A percentile compares a stretch with the other conserved stretches of the same genome.
Conservation (phyloP, 92 coral and sea anemone genomes). For the Muricea muricata region DNA sequence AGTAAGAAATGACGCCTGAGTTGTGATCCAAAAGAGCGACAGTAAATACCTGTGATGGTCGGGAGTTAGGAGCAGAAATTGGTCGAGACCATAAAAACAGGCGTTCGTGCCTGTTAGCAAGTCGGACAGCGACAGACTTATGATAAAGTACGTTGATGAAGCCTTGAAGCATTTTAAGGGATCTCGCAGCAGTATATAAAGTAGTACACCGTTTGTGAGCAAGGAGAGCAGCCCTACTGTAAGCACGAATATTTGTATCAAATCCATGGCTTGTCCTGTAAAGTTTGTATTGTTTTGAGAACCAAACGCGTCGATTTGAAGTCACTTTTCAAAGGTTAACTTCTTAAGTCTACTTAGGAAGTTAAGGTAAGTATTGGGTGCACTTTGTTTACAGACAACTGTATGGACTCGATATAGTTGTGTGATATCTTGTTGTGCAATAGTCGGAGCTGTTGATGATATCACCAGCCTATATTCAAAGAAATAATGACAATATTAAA, state of each 20-base stretch:
- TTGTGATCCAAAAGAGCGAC: constrained; percentile 26
- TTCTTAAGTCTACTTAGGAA: too few species aligned
- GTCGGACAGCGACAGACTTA: constrained; percentile 29
- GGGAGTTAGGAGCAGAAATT: not conserved
- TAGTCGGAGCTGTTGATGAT: too few species aligned
- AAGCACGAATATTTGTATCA: not conserved
- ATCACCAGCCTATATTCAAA: too few species aligned
- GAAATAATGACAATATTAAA: too few species aligned
- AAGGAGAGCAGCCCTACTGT: not conserved
- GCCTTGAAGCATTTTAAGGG: constrained; percentile 32
- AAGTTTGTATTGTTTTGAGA: too few species aligned
- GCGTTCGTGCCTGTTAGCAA: constrained; percentile 32
- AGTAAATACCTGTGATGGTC: constrained; percentile 2
- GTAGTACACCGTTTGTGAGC: constrained; percentile 23
- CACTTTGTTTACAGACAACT: too few species aligned
- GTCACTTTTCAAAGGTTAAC: too few species aligned
- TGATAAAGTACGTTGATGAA: constrained; percentile 29
- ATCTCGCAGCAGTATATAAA: not conserved
- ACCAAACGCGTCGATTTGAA: too few species aligned
- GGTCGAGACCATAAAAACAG: constrained; percentile 10
- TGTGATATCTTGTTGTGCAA: not conserved
- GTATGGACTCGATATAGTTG: too few species aligned
- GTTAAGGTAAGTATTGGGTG: too few species aligned
- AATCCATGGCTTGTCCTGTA: not conserved
- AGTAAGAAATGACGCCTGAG: constrained; percentile 22